phyloP scores from a whole-genome alignment of 2,888 invertebrate species.

The Polydrusus cervinus region DNA sequence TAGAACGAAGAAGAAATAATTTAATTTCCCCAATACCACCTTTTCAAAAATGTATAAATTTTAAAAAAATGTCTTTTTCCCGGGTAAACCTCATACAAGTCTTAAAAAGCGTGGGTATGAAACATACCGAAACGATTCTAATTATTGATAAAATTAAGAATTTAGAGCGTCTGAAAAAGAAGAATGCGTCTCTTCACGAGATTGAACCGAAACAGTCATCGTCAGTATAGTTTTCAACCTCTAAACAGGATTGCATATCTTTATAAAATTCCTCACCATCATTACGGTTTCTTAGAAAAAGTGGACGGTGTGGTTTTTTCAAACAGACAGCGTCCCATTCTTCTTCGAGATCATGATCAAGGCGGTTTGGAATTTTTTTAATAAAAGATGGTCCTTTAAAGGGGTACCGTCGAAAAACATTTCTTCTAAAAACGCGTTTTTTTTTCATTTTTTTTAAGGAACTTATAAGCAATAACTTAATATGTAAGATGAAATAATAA shows the following conservation, averaged over 20 bases:
- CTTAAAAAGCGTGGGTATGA: too few relatives aligned
- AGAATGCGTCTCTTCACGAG: neutral
- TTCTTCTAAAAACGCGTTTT: too few relatives aligned
- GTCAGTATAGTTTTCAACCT: conserved; percentile 26
- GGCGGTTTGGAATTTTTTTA: conserved; percentile 24
- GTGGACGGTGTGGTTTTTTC: conserved; percentile 45
- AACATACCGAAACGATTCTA: too few relatives aligned
- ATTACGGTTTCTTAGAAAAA: conserved; percentile 46
- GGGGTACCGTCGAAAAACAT: neutral
- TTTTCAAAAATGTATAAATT: too few relatives aligned
- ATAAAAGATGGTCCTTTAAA: neutral
- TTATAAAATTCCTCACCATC: conserved; percentile 46
- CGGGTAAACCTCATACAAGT: too few relatives aligned
- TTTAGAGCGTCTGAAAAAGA: neutral
- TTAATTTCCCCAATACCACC: too few relatives aligned
- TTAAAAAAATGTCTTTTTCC: too few relatives aligned
- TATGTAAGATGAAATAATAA: too few relatives aligned
- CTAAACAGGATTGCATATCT: conserved; percentile 37
- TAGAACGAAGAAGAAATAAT: too few relatives aligned
- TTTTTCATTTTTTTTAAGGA: too few relatives aligned
- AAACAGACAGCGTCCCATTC: conserved; percentile 40
- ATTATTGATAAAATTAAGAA: conserved; percentile 21
- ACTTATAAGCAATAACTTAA: too few relatives aligned
- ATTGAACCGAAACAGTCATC: conserved; percentile 33
- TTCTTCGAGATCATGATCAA: conserved; percentile 34